Evolutionary conservation across 1,140 invertebrate species (phyloP), one percentile per base, ranked within the genome.

Genomic region (Neodiprion virginianus): DNA sequence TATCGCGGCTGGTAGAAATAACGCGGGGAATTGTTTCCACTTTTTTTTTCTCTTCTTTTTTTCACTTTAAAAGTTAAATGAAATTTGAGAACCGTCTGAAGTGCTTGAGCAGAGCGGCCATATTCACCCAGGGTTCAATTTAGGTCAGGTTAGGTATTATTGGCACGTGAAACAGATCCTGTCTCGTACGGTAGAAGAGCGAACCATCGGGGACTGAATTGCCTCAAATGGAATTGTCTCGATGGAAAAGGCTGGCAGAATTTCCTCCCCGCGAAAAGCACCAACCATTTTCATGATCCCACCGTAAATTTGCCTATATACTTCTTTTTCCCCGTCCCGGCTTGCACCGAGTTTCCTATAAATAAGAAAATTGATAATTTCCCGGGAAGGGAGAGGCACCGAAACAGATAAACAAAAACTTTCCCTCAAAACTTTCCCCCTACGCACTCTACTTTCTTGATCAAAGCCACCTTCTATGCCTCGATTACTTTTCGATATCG

Each of bases 101-200:
- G 53, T 61, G 28, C 28, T 40, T 40, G 28, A 40, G 28, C 28
- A 40, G 28, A 40, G 28, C 28, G 11, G 5, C 53, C 53, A 61
- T 61, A 61, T 61, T 61, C 53, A 61, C 53, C 53, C 53, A 5
- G 53, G 5, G 53, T 61, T 61, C 53, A 61, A 61, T 61, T 61
- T 61, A 61, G 53, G 53, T 61, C 53, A 17, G n/a, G 53, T 61
- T 61, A 61, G 53, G 53, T 61, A 61, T 61, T 61, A 61, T 61
- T 61, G 53, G 53, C 53, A 61, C 53, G 53, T 61, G 53, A 61
- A 61, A 61, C 53, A 61, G 53, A 61, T 11, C 53, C 53, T 61
- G 53, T 61, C 53, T 61, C 53, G 53, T 61, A 61, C 8, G 8
- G 53, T 61, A 61, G 53, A 61, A 61, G 53, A 61, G 7, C 53